phyloP scores from a whole-genome alignment of 1,140 invertebrate species.

The Oryctes rhinoceros region DNA sequence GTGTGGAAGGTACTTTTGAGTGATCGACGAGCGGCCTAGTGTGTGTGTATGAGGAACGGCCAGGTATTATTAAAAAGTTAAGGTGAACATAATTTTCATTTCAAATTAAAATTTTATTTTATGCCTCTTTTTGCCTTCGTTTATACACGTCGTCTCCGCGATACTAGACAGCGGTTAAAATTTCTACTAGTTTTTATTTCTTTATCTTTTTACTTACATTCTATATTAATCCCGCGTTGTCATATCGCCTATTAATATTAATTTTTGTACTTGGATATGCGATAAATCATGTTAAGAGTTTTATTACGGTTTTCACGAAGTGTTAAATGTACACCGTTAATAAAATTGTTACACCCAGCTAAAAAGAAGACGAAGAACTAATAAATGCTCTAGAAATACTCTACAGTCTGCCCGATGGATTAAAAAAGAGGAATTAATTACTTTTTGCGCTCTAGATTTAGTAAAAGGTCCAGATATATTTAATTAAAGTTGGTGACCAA shows the following conservation, averaged over 20 bases:
- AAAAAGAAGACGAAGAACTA: conserved; percentile 5
- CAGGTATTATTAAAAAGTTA: conserved; percentile 30
- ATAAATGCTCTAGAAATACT: not conserved
- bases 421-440: not conserved
- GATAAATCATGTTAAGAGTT: not conserved
- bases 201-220: not conserved
- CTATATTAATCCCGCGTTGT: not conserved
- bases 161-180: not conserved
- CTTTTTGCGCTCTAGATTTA: not conserved
- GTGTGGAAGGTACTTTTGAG: conserved; percentile 39
- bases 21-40: not conserved
- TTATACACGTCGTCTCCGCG: not conserved
- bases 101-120: conserved; percentile 41
- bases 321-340: conserved; percentile 3
- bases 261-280: conserved; percentile 3
- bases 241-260: not conserved
- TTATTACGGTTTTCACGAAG: not conserved
- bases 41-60: not conserved
- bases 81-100: conserved; percentile 42
- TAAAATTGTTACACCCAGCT: not conserved
- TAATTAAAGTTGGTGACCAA: not conserved
- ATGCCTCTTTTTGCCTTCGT: conserved; percentile 17
- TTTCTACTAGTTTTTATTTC: conserved; percentile 2
- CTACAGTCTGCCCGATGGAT: not conserved
- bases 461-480: not conserved